Base-by-base conservation (phyloP, 2,888 invertebrate genomes). In the Parnassius apollo region DNA sequence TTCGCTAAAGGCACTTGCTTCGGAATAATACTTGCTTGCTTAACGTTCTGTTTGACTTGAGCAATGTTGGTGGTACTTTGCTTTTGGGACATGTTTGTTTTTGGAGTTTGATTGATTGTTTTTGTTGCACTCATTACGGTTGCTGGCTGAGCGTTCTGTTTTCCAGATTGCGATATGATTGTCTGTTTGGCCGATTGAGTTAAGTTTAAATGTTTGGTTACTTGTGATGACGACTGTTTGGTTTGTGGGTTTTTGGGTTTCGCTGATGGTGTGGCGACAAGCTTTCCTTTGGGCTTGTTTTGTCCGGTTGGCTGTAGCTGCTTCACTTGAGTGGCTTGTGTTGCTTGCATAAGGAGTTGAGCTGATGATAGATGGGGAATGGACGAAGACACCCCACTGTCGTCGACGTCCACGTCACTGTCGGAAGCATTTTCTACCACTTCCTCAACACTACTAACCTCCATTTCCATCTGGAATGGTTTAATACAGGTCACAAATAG, bases 381-480 rank as follows among this genome's bases (percentile, higher is more conserved):
- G 1, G 78, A 59, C 0, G 80, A 13, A 13, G 49, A 25, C 0
- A 78, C 68, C 2, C 78, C 74, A 22, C 78, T 83, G 65, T 89
- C 90, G 66, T 90, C 90, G 0, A 90, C 88, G 65, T 91, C 91
- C 0, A 91, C 90, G 71, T 91, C 91, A 57, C 88, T 90, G 69
- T 91, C 91, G 0, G 90, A 90, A 0, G 82, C 88, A 59, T 79
- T 76, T 49, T 87, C 86, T 2, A 77, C 68, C 1, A 81, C 72
- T 65, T 88, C 89, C 57, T 89, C 90, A 0, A 78, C 65, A 12
- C 73, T 77, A 1, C 71, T 76, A 0, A 83, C 76, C 56, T 88
- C 87, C 51, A 85, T 49, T 1, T 89, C 88, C 83, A 71, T 69
- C 71, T 74, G 57, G 13, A 62, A 44, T 12, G 9, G 8, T n/a